phyloP scores from a whole-genome alignment of 2,888 invertebrate species.

The Lypha dubia region DNA sequence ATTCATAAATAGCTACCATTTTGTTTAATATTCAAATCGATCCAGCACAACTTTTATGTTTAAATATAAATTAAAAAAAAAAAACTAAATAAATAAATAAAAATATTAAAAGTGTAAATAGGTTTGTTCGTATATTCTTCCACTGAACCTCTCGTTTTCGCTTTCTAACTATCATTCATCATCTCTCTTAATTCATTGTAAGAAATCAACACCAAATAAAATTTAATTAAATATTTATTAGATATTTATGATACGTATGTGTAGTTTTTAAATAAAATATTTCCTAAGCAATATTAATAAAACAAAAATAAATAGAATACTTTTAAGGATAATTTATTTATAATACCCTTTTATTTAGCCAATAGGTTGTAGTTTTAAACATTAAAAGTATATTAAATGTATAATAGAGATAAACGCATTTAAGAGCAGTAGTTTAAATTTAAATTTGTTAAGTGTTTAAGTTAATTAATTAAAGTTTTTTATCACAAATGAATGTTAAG shows the following conservation, averaged over 20 bases:
- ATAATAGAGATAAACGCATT: slow-evolving; percentile 45
- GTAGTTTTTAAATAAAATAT: slow-evolving; percentile 27
- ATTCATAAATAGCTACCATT: slow-evolving; percentile 17
- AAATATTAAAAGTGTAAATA: slow-evolving; percentile 17
- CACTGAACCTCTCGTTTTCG: not conserved
- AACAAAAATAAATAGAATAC: not conserved
- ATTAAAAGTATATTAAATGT: slow-evolving; percentile 29
- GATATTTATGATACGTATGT: slow-evolving; percentile 19
- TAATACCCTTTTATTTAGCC: slow-evolving; percentile 53
- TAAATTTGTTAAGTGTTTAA: slow-evolving; percentile 71
- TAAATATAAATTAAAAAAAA: slow-evolving; percentile 12
- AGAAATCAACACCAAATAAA: slow-evolving; percentile 62
- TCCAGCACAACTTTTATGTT: slow-evolving; percentile 69
- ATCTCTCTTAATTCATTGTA: slow-evolving; percentile 50
- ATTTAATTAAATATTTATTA: slow-evolving; percentile 11
- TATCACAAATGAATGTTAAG: slow-evolving; percentile 65
- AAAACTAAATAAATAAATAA: too few species aligned
- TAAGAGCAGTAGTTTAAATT: slow-evolving; percentile 66
- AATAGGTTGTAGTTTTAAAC: slow-evolving; percentile 71
- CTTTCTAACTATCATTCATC: not conserved
- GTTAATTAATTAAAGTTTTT: slow-evolving; percentile 56
- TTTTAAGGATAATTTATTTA: slow-evolving; percentile 5
- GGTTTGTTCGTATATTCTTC: slow-evolving; percentile 9
- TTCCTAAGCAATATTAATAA: slow-evolving; percentile 58
- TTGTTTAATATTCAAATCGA: slow-evolving; percentile 34